Percentiles rank a stretch among this genome's conserved stretches.
These are phyloP conservation scores for Orchestia grillus DNA, from an alignment of 1,140 invertebrate species.

Conservation along the genomic window DNA sequence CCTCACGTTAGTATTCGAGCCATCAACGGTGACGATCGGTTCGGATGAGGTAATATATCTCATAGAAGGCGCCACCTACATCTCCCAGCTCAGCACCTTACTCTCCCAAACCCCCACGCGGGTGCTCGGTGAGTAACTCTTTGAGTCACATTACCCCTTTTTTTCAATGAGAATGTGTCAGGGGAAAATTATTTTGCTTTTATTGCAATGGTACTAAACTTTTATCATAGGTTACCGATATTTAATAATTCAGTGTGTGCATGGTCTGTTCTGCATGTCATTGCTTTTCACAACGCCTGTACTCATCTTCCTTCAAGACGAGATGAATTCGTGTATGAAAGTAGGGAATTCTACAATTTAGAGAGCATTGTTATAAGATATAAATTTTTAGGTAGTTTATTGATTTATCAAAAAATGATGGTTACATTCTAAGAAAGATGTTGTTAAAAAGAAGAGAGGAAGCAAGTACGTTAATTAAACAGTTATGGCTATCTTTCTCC, in stretches of 20 bases:
- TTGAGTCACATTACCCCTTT: background rate
- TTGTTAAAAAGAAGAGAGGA: background rate
- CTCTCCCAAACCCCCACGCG: background rate
- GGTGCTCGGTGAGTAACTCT: background rate
- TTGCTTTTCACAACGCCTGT: background rate
- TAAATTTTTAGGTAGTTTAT: background rate
- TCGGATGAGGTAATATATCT: constrained; percentile 26
- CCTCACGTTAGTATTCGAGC: constrained; percentile 76
- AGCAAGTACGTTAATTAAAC: background rate
- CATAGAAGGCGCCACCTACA: background rate
- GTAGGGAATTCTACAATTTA: background rate
- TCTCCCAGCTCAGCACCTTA: background rate
- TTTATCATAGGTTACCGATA: background rate
- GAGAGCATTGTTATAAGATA: background rate
- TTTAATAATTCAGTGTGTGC: background rate
- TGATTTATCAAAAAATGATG: background rate
- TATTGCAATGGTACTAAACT: background rate
- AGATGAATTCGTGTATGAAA: background rate
- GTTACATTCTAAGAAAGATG: background rate
- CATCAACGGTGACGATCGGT: background rate
- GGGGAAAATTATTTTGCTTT: background rate
- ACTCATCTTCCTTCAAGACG: too few species aligned
- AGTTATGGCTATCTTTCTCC: too few species aligned
- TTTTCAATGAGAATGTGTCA: background rate
- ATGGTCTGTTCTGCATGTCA: background rate